Percentiles rank a stretch among this genome's conserved stretches.
Evolutionary conservation across 2,888 invertebrate species (phyloP).

Genomic region (Asteroscopus sphinx): DNA sequence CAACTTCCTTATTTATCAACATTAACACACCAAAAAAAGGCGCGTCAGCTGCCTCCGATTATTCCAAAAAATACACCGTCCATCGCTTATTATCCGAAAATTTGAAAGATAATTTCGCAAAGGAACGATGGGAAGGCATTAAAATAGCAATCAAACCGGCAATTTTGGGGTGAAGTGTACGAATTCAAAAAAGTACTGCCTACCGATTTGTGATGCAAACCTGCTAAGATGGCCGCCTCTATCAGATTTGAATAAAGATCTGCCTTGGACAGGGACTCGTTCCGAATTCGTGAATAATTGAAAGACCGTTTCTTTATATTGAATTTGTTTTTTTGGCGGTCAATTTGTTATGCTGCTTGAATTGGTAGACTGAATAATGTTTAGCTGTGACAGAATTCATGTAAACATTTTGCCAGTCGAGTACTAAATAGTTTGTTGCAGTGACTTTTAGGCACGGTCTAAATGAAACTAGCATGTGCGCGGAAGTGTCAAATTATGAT

Average conservation of each 20-base stretch:
- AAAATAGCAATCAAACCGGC: slow-evolving; percentile 87
- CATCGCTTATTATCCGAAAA: slow-evolving; percentile 65
- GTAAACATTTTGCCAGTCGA: slow-evolving; percentile 16
- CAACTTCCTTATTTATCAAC: slow-evolving; percentile 19
- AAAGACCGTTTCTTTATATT: slow-evolving; percentile 57
- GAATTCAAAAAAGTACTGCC: slow-evolving; percentile 81
- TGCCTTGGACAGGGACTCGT: slow-evolving; percentile 57
- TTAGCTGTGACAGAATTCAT: slow-evolving; percentile 12
- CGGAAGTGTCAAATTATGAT: too few species aligned
- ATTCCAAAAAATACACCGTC: slow-evolving; percentile 52
- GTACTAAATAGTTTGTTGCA: slow-evolving; percentile 7
- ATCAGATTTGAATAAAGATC: slow-evolving; percentile 83
- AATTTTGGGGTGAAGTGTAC: slow-evolving; percentile 81
- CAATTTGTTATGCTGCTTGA: slow-evolving; percentile 61
- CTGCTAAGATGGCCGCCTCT: slow-evolving; percentile 78
- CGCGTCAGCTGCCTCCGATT: slow-evolving; percentile 55
- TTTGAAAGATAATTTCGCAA: slow-evolving; percentile 76
- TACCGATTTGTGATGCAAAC: slow-evolving; percentile 88
- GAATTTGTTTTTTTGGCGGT: slow-evolving; percentile 59
- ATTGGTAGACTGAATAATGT: slow-evolving; percentile 26
- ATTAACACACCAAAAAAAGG: slow-evolving; percentile 40
- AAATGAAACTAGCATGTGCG: too few species aligned
- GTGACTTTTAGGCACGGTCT: too few species aligned
- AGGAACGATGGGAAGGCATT: slow-evolving; percentile 76
- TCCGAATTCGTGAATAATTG: slow-evolving; percentile 61